Conservation (phyloP, 37 sponge, comb jelly and placozoan species). For the Theonella swinhoei region DNA sequence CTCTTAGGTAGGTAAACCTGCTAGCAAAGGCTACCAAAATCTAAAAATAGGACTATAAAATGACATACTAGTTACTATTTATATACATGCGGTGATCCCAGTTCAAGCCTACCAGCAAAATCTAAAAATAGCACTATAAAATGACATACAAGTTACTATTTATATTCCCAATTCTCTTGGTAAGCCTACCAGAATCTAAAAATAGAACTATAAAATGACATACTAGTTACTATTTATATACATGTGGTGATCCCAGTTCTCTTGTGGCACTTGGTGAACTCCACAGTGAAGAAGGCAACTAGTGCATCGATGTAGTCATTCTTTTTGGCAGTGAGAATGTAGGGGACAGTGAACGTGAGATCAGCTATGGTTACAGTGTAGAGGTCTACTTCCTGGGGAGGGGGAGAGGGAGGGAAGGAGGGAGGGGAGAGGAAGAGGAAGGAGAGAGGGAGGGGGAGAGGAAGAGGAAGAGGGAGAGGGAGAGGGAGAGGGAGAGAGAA, state of each 20-base stretch:
- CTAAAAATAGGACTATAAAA: too few relatives aligned
- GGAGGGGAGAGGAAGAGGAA: background rate
- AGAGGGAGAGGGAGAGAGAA: constrained; percentile 9
- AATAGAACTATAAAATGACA: too few relatives aligned
- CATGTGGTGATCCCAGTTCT: constrained; percentile 85
- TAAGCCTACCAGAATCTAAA: too few relatives aligned
- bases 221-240: too few relatives aligned
- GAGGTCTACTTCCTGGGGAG: constrained; percentile 86
- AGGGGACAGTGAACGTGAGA: constrained; percentile 81
- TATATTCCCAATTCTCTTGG: too few relatives aligned
- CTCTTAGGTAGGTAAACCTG: too few relatives aligned
- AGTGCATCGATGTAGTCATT: constrained; percentile 98
- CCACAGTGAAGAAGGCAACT: constrained; percentile 92
- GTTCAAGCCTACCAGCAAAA: too few relatives aligned
- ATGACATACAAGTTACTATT: too few relatives aligned
- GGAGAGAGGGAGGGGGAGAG: background rate
- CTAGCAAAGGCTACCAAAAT: too few relatives aligned
- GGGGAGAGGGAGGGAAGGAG: constrained; percentile 17
- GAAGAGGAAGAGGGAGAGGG: background rate
- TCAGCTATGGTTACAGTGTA: constrained; percentile 88
- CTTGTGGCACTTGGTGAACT: constrained; percentile 97
- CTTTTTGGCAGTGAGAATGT: constrained; percentile 64
- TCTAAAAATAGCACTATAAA: too few relatives aligned
- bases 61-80: too few relatives aligned
- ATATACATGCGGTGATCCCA: too few relatives aligned